phyloP scores from a whole-genome alignment of 1,140 invertebrate genomes.

The Calliphora vicina region DNA sequence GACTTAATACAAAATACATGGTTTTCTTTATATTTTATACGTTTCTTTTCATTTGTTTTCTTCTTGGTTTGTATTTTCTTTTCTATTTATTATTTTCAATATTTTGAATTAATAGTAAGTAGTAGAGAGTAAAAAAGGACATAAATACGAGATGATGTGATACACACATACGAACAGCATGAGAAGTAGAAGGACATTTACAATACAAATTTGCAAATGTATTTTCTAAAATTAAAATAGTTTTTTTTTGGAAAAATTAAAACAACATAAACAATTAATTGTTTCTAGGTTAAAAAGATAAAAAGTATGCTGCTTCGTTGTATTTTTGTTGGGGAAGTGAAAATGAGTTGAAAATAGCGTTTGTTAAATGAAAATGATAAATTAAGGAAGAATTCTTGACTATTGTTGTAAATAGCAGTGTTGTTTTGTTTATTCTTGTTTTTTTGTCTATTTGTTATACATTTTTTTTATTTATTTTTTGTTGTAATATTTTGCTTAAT shows the following conservation, averaged over 20 bases:
- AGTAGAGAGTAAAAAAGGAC: not conserved
- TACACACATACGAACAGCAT: not conserved
- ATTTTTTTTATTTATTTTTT: not conserved
- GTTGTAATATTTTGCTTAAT: conserved; percentile 20
- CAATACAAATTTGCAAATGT: not conserved
- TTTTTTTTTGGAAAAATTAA: not conserved
- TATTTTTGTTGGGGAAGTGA: not conserved
- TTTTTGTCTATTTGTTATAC: not conserved
- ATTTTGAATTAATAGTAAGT: not conserved
- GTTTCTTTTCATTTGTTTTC: not conserved
- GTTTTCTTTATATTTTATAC: not conserved
- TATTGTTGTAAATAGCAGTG: conserved; percentile 10
- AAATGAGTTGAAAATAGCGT: not conserved
- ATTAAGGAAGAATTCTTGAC: not conserved
- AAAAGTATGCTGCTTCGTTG: not conserved
- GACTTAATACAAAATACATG: conserved; percentile 7
- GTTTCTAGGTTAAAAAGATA: not conserved
- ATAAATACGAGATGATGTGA: not conserved
- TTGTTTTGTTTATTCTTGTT: not conserved
- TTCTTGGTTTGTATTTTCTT: not conserved
- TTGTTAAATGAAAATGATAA: not conserved
- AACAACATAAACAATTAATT: not conserved
- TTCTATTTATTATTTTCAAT: not conserved
- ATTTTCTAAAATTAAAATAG: not conserved
- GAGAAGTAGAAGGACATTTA: not conserved